These are phyloP conservation scores for Cercocebus atys DNA, from an alignment of 2,113 vertebrate genomes.

Conservation along the genomic window DNA sequence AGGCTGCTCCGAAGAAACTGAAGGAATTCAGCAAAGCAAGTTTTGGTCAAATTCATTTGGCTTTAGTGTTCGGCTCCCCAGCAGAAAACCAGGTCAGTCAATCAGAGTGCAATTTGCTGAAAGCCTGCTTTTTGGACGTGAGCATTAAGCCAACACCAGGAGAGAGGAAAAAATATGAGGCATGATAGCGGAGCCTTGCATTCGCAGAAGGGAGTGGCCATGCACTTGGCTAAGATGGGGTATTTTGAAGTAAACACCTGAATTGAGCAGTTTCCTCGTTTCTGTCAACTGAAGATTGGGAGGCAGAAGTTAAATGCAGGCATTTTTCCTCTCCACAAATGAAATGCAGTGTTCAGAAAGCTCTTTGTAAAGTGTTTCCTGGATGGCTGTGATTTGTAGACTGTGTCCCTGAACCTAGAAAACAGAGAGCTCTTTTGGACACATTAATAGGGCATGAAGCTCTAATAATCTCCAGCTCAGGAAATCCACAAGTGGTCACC, in stretches of 20 bases:
- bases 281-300: constrained; percentile 70
- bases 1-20: constrained; percentile 36
- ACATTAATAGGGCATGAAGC: neutral
- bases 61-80: constrained; percentile 20
- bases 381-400: neutral
- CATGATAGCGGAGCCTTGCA: neutral
- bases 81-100: constrained; percentile 68
- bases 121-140: constrained; percentile 56
- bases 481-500: neutral
- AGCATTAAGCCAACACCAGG: constrained; percentile 33
- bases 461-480: neutral
- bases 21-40: constrained; percentile 29
- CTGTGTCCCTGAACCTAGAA: neutral
- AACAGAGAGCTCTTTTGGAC: neutral
- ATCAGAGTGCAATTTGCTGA: constrained; percentile 68
- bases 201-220: constrained; percentile 52
- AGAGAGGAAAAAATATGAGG: neutral
- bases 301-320: constrained; percentile 70
- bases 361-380: constrained; percentile 31
- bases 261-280: constrained; percentile 71
- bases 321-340: constrained; percentile 51
- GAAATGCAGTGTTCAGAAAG: neutral
- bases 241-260: constrained; percentile 69
- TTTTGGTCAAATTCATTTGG: constrained; percentile 57
- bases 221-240: constrained; percentile 57